These are phyloP conservation scores for Thumatha senex DNA, from an alignment of 2,888 invertebrate species.

Conservation along the genomic window DNA sequence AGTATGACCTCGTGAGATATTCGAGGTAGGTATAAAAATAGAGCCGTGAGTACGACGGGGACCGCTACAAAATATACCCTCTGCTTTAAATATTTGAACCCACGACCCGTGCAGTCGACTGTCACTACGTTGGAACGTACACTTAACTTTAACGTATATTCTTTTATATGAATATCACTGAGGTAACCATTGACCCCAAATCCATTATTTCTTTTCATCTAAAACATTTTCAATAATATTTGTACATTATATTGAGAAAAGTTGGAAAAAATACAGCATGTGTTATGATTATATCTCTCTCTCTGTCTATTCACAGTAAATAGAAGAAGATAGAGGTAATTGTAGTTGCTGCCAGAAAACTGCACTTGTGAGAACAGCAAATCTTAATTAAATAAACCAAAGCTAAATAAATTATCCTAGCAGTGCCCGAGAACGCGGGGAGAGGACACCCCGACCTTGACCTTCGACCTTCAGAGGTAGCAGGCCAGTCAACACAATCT, in stretches of 20 bases:
- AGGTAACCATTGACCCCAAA: too few species aligned
- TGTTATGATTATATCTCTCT: too few species aligned
- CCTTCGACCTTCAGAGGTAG: neutral
- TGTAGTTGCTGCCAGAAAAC: neutral
- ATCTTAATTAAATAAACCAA: conserved; percentile 58
- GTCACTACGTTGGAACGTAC: neutral
- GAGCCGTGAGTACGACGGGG: conserved; percentile 50
- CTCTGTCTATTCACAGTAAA: neutral
- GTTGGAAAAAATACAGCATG: too few species aligned
- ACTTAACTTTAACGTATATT: neutral
- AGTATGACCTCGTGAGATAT: conserved; percentile 45
- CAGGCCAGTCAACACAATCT: neutral
- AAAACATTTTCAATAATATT: neutral
- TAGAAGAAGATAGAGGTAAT: neutral
- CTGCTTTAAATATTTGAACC: conserved; percentile 34
- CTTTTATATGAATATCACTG: too few species aligned
- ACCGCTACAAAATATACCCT: conserved; percentile 57
- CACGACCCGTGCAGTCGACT: neutral
- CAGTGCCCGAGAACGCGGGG: conserved; percentile 30
- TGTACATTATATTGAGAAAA: neutral
- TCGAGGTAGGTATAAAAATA: conserved; percentile 71
- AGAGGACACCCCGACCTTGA: conserved; percentile 1
- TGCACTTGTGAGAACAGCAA: conserved; percentile 35
- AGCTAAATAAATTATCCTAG: conserved; percentile 46
- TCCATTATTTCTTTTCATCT: neutral